Base-by-base conservation (phyloP, 2,888 invertebrate species). In the Lasioglossum pauxillum region DNA sequence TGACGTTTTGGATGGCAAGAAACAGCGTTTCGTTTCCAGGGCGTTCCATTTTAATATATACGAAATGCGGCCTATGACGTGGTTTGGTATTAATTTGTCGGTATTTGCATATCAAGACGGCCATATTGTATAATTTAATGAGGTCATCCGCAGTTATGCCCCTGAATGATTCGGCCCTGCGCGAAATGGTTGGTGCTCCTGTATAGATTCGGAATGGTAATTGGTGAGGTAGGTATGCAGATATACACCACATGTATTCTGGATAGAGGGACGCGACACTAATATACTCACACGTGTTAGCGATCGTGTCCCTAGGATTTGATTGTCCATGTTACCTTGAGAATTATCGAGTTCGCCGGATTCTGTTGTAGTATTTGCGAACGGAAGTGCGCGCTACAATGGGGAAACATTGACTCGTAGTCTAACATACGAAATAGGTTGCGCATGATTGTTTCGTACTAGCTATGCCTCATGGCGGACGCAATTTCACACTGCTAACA, bases 221-320 rank as follows among this genome's bases (percentile, higher is more conserved):
- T 93, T 93, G 93, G 92, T 90, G 90, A 91, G 92, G 90, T 91
- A 89, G 93, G 93, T 92, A 93, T 93, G 93, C 93, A 92, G 93
- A 93, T 93, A 93, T 91, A 89, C 88, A 90, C 90, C 92, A 91
- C 92, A 91, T 93, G 91, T 91, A 93, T 92, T 92, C 91, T 88
- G 85, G 90, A 88, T 87, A 83, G 85, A 89, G 84, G 82, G 69
- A 78, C 77, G 88, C 76, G 78, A 85, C 89, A 91, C 92, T 93
- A 93, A 93, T 93, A 93, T 93, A 93, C 93, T 91, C 91, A 89
- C 92, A 91, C 94, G 92, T 93, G 94, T 93, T 93, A 91, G 93
- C 93, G 93, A 93, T 93, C 93, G 92, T 94, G 93, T 94, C 89
- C 92, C 90, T 86, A 90, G 94, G 93, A 93, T 94, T 93, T 94